These are phyloP conservation scores for human (Homo sapiens) DNA, from an alignment of 2,113 vertebrate species.

Conservation along the genomic window DNA sequence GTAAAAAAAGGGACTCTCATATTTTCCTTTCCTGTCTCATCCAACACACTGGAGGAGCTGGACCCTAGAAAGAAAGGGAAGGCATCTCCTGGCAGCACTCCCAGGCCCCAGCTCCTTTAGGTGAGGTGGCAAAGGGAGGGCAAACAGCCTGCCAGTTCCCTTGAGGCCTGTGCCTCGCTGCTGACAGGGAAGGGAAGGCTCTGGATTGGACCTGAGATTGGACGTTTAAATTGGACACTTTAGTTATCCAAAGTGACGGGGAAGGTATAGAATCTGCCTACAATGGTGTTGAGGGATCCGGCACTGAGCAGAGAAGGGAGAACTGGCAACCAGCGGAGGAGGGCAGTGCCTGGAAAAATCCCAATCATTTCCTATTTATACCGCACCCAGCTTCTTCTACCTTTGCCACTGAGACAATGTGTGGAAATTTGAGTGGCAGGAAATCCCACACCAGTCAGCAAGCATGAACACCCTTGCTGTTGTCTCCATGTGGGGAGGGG, in stretches of 20 bases:
- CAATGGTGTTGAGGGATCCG: neutral
- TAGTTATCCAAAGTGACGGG: neutral
- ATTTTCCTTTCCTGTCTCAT: neutral
- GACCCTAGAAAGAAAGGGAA: neutral
- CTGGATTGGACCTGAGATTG: neutral
- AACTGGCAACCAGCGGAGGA: neutral
- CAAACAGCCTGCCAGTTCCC: neutral
- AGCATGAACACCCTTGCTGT: no score
- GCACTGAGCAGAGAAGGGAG: neutral
- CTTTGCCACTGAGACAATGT: neutral
- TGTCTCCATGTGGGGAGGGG: neutral
- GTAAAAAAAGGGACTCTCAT: neutral
- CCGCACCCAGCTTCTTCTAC: neutral
- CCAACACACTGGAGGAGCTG: neutral
- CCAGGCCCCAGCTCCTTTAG: neutral
- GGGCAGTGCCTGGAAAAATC: neutral
- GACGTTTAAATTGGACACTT: neutral
- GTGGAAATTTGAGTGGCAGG: neutral
- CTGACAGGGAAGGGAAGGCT: neutral
- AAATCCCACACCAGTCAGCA: neutral
- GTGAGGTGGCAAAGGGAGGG: neutral
- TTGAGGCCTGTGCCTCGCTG: rapidly evolving
- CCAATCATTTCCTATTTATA: neutral
- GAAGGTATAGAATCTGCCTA: neutral
- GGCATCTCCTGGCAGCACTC: neutral